phyloP scores from a whole-genome alignment of 2,888 invertebrate species.

The Apomyelois bistriatella region DNA sequence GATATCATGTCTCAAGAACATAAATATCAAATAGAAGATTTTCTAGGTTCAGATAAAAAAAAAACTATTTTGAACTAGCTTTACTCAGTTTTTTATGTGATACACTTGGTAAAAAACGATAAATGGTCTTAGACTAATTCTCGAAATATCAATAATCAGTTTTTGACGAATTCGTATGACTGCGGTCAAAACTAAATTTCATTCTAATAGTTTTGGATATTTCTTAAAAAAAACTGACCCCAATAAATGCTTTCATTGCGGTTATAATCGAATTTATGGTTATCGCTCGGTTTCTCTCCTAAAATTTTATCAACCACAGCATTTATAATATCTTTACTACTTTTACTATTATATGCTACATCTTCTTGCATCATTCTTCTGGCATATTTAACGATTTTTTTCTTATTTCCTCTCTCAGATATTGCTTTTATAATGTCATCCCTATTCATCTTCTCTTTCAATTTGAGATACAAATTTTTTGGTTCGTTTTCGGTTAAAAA shows the following conservation, averaged over 20 bases:
- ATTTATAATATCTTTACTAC: slow-evolving; percentile 36
- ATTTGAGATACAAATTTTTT: slow-evolving; percentile 52
- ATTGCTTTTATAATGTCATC: slow-evolving; percentile 56
- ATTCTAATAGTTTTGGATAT: neutral
- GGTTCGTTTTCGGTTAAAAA: slow-evolving; percentile 36
- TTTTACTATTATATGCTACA: slow-evolving; percentile 18
- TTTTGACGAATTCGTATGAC: too few relatives aligned
- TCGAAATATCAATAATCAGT: too few relatives aligned
- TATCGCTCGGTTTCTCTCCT: slow-evolving; percentile 46
- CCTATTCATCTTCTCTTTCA: slow-evolving; percentile 64
- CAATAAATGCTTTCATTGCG: slow-evolving; percentile 49
- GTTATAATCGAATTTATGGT: slow-evolving; percentile 41
- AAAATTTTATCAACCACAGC: slow-evolving; percentile 54
- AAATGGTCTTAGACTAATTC: too few relatives aligned
- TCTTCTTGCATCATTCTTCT: slow-evolving; percentile 42
- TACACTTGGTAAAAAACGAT: too few relatives aligned
- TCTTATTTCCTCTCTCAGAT: slow-evolving; percentile 31
- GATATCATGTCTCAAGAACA: too few relatives aligned
- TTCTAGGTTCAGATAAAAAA: too few relatives aligned
- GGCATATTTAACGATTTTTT: slow-evolving; percentile 38
- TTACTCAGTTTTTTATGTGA: too few relatives aligned
- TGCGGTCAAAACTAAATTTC: too few relatives aligned
- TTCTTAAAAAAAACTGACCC: slow-evolving; percentile 40
- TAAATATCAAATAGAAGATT: too few relatives aligned
- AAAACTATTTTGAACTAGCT: too few relatives aligned